Evolutionary conservation across 2,113 vertebrate genomes (phyloP).

Genomic region (Sinocyclocheilus anshuiensis): DNA sequence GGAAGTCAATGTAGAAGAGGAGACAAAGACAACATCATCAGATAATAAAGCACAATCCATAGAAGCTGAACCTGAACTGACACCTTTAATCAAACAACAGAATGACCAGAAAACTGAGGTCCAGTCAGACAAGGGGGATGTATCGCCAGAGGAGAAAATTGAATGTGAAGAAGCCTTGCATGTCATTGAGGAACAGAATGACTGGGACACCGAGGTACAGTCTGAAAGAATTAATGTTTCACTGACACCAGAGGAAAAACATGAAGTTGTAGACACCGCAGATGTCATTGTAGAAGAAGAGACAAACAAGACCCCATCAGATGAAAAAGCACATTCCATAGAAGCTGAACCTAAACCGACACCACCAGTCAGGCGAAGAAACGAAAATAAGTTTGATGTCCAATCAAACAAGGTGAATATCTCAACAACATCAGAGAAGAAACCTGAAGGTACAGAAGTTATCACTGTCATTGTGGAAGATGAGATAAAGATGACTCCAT

Average conservation of each 20-base stretch:
- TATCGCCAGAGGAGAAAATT: neutral
- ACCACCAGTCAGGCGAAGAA: neutral
- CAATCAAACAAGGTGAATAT: neutral
- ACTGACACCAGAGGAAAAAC: neutral
- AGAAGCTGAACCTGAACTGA: neutral
- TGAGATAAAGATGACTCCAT: neutral
- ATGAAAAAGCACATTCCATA: neutral
- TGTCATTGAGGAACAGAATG: neutral
- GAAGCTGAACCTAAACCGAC: conserved; percentile 10
- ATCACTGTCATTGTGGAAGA: neutral
- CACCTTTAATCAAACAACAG: neutral
- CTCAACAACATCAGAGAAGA: neutral
- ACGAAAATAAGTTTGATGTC: neutral
- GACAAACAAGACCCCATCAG: neutral
- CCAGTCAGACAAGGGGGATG: neutral
- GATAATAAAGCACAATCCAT: neutral
- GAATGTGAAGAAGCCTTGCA: neutral
- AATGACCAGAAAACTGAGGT: neutral
- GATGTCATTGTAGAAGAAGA: neutral
- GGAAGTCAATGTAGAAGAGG: neutral
- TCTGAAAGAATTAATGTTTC: neutral
- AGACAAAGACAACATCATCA: neutral
- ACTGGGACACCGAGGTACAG: neutral
- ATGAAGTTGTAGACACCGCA: neutral
- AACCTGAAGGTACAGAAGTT: neutral